A percentile compares a stretch with the other conserved stretches of the same genome.
These are phyloP conservation scores for Cremastobaeus sp. DNA, from an alignment of 2,888 invertebrate genomes.

Conservation along the genomic window DNA sequence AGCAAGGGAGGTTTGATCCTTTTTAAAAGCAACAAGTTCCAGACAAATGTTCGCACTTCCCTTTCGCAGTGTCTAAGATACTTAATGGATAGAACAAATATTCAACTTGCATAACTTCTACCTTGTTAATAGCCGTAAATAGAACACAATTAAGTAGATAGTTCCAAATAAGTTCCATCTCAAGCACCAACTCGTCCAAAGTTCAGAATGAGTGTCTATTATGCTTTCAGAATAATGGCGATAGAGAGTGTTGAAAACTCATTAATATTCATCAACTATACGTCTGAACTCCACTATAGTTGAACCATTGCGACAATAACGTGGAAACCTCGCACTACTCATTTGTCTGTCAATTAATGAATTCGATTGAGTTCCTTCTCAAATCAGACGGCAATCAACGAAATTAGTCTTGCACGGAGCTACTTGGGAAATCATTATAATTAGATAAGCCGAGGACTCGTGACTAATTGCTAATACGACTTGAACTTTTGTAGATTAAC, in stretches of 20 bases:
- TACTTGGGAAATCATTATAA: no score
- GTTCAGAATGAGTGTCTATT: conserved; percentile 13
- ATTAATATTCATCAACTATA: not conserved
- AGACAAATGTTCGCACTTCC: not conserved
- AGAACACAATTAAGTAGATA: not conserved
- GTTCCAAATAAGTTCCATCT: not conserved
- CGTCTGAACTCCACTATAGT: not conserved
- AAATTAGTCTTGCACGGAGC: no score
- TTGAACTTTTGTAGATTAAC: conserved; percentile 65
- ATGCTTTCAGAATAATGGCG: conserved; percentile 6
- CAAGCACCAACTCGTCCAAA: not conserved
- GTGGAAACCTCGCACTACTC: not conserved
- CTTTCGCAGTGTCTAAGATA: no score
- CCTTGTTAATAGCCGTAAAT: not conserved
- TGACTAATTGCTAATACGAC: no score
- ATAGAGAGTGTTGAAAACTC: conserved; percentile 8
- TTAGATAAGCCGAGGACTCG: no score
- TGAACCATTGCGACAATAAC: not conserved
- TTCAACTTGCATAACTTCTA: no score
- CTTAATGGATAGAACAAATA: no score
- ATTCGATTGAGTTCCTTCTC: no score
- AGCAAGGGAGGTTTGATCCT: no score
- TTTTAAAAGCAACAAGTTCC: no score
- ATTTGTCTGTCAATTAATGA: not conserved
- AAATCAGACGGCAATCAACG: no score